Percentiles rank a stretch among this genome's conserved stretches.
Conservation (phyloP, 2,888 invertebrate genomes). For the Patella ulyssiponensis region DNA sequence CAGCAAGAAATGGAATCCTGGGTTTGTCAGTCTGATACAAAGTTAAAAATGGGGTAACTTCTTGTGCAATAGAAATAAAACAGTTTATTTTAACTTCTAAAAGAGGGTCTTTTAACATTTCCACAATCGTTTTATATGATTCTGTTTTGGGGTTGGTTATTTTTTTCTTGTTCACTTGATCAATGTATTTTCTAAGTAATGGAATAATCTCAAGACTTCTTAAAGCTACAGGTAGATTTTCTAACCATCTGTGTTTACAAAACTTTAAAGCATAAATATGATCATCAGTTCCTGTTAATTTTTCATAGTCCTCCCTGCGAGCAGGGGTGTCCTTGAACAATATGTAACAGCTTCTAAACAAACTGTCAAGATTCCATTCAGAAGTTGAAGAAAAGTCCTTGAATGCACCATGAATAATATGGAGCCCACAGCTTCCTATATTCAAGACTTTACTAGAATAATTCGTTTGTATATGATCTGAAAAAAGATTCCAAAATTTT, state of each 20-base stretch:
- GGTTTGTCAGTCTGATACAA: conserved; percentile 32
- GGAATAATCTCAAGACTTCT: conserved; percentile 22
- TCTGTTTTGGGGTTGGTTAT: no score
- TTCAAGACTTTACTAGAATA: conserved; percentile 37
- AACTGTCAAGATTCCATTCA: conserved; percentile 36
- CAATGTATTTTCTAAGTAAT: background rate
- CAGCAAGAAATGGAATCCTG: conserved; percentile 30
- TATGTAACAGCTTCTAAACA: conserved; percentile 9
- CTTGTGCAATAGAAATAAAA: conserved; percentile 24
- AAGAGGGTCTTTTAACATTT: conserved; percentile 14
- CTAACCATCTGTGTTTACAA: conserved; percentile 30
- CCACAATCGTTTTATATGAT: no score
- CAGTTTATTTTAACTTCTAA: conserved; percentile 15
- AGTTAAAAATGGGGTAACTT: conserved; percentile 20
- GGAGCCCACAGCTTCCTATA: conserved; percentile 59
- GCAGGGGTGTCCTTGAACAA: conserved; percentile 27
- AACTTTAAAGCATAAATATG: conserved; percentile 22
- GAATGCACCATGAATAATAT: conserved; percentile 56
- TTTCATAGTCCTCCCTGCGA: conserved; percentile 21
- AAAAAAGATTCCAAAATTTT: background rate
- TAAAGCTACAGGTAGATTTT: conserved; percentile 24
- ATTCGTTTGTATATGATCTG: background rate
- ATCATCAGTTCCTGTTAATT: background rate
- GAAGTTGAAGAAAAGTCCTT: conserved; percentile 47
- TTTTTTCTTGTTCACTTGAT: background rate